Percentiles rank a stretch among this genome's conserved stretches.
These are phyloP conservation scores for Bilobella aurantiaca DNA, from an alignment of 1,140 invertebrate genomes.

Conservation along the genomic window DNA sequence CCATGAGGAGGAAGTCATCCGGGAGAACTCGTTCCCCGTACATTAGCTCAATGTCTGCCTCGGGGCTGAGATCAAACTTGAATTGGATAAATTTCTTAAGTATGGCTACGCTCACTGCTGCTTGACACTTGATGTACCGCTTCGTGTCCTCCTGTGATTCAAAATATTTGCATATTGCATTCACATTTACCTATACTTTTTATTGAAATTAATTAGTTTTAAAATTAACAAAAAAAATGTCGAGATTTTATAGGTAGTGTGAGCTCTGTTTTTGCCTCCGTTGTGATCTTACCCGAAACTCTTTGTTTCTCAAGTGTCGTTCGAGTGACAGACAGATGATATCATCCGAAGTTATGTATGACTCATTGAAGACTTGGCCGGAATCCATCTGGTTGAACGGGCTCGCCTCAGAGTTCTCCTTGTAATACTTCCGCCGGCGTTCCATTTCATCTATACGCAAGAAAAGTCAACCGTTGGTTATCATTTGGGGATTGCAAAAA, in stretches of 20 bases:
- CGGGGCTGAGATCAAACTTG: slow-evolving; percentile 55
- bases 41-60: slow-evolving; percentile 49
- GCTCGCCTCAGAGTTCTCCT: slow-evolving; percentile 54
- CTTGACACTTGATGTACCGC: slow-evolving; percentile 73
- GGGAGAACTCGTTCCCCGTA: slow-evolving; percentile 55
- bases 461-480: too few species aligned
- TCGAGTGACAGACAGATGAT: slow-evolving; percentile 80
- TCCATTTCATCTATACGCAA: slow-evolving; percentile 45
- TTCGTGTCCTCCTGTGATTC: slow-evolving; percentile 38
- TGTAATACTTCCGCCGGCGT: slow-evolving; percentile 45
- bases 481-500: too few species aligned
- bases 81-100: slow-evolving; percentile 77
- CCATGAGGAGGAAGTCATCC: slow-evolving; percentile 59
- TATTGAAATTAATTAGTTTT: too few species aligned
- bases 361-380: slow-evolving; percentile 65
- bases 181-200: too few species aligned
- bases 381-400: slow-evolving; percentile 63
- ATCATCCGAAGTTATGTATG: slow-evolving; percentile 78
- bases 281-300: slow-evolving; percentile 29
- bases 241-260: too few species aligned
- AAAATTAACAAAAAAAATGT: too few species aligned
- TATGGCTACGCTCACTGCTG: slow-evolving; percentile 69
- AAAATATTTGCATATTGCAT: too few species aligned
- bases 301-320: slow-evolving; percentile 42
- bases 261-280: too few species aligned